These are phyloP conservation scores for Agriopis aurantiaria DNA, from an alignment of 2,888 invertebrate genomes.

Conservation along the genomic window DNA sequence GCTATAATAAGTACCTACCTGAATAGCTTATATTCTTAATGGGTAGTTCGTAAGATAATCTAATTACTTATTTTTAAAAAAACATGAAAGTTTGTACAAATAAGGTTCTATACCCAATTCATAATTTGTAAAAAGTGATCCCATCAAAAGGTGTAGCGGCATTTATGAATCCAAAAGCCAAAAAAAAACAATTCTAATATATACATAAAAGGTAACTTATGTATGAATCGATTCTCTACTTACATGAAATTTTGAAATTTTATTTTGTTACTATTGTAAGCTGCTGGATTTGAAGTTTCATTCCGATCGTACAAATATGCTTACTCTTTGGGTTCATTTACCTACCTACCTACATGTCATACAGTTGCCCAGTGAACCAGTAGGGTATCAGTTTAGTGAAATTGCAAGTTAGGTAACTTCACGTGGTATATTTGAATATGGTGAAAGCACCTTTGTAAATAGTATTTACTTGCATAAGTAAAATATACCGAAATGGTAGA, in stretches of 20 bases:
- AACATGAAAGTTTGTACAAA: neutral
- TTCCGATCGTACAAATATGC: neutral
- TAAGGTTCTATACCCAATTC: too few species aligned
- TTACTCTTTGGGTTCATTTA: neutral
- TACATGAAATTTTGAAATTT: neutral
- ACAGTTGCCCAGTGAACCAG: neutral
- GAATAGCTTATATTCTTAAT: neutral
- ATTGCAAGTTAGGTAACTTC: constrained; percentile 22
- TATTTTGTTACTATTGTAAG: neutral
- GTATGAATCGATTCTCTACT: too few species aligned
- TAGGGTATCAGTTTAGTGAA: neutral
- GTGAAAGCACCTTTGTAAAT: constrained; percentile 65
- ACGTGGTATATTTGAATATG: constrained; percentile 30
- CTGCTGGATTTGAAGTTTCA: neutral
- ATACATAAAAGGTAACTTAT: too few species aligned
- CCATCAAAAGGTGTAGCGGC: too few species aligned
- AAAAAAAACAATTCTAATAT: too few species aligned
- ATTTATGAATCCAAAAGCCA: too few species aligned
- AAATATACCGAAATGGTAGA: constrained; percentile 57
- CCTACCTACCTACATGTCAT: neutral
- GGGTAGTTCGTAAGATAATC: neutral
- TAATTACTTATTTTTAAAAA: neutral
- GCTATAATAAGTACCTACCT: neutral
- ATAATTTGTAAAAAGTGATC: too few species aligned
- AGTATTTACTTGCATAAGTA: constrained; percentile 63